Evolutionary conservation across 1,140 invertebrate genomes (phyloP).

Genomic region (Drosophila pallidifrons): DNA sequence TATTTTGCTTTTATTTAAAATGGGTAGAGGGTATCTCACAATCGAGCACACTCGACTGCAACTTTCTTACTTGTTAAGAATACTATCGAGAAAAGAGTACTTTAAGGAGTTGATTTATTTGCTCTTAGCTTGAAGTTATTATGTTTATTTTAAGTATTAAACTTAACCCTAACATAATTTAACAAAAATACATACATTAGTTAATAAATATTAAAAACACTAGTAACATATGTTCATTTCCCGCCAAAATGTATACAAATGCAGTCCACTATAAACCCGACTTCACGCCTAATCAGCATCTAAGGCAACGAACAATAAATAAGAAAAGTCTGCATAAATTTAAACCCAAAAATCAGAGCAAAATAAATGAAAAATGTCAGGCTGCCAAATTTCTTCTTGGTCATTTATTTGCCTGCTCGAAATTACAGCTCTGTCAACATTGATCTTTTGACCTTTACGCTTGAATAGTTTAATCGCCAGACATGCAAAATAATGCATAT

Average conservation of each 20-base stretch:
- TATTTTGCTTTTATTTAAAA: no score
- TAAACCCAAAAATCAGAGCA: slow-evolving; percentile 66
- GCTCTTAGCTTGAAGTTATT: no score
- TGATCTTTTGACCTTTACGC: slow-evolving; percentile 82
- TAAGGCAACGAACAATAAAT: slow-evolving; percentile 65
- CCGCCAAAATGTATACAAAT: slow-evolving; percentile 59
- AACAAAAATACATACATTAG: background rate
- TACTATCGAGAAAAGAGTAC: no score
- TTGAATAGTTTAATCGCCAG: slow-evolving; percentile 74
- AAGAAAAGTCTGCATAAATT: slow-evolving; percentile 61
- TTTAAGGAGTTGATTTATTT: no score
- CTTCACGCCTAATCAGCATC: slow-evolving; percentile 79
- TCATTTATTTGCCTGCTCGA: slow-evolving; percentile 9
- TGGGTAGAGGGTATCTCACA: no score
- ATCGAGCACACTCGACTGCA: no score
- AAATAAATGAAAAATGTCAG: slow-evolving; percentile 54
- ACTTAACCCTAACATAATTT: no score
- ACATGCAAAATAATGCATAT: slow-evolving; percentile 82
- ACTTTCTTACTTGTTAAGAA: no score
- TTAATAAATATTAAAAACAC: background rate
- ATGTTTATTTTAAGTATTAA: no score
- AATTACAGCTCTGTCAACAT: slow-evolving; percentile 62
- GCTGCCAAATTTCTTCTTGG: slow-evolving; percentile 42
- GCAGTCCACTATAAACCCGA: slow-evolving; percentile 45
- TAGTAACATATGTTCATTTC: slow-evolving; percentile 33